These are phyloP conservation scores for Chymomyza amoena DNA, from an alignment of 2,888 invertebrate species.

Conservation along the genomic window DNA sequence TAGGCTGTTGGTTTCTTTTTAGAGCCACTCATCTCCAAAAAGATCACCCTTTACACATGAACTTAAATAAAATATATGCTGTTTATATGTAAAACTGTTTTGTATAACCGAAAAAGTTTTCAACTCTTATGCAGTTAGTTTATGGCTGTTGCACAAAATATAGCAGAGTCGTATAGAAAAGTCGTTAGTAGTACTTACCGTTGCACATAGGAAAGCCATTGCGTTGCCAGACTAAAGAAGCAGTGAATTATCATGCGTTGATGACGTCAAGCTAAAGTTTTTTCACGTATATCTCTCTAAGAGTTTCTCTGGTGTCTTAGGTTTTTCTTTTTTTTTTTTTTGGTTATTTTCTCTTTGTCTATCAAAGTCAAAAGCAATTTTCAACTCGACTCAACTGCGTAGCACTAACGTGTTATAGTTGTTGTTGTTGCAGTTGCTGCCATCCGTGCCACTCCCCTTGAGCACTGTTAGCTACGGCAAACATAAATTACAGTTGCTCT, in stretches of 20 bases:
- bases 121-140: not conserved
- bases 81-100: not conserved
- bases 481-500: not conserved
- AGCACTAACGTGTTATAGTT: constrained; percentile 29
- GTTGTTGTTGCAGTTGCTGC: constrained; percentile 1
- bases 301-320: constrained; percentile 16
- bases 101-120: not conserved
- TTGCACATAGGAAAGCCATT: constrained; percentile 67
- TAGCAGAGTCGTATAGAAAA: not conserved
- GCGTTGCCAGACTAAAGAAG: constrained; percentile 67
- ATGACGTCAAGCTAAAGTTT: not conserved
- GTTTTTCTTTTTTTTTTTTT: not conserved
- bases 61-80: too few species aligned
- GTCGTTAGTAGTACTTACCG: constrained; percentile 42
- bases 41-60: too few species aligned
- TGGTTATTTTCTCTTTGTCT: not conserved
- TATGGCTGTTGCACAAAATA: not conserved
- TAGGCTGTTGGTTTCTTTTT: too few species aligned
- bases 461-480: not conserved
- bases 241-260: constrained; percentile 58
- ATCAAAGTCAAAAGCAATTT: constrained; percentile 64
- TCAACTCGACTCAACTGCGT: constrained; percentile 8
- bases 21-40: too few species aligned
- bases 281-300: not conserved
- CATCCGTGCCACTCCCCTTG: not conserved